Evolutionary conservation across 2,888 invertebrate species (phyloP), one percentile per base, ranked within the genome.

Genomic region (Dolomedes plantarius): DNA sequence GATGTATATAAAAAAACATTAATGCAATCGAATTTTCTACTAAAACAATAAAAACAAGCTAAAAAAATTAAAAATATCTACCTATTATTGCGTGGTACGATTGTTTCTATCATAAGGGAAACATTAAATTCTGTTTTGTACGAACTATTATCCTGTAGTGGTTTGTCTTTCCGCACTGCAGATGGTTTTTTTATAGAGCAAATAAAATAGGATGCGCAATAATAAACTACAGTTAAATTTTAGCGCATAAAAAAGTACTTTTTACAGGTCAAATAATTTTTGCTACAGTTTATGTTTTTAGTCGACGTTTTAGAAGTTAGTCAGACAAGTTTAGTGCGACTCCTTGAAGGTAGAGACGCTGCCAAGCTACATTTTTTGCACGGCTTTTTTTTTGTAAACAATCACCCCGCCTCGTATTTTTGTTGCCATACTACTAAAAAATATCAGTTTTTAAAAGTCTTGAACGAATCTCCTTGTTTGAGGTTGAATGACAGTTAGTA

Each of bases 321-420:
- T 1, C 5, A 3, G 23, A 56, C 19, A 23, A 23, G 23, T 56
- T 23, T 16, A 19, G 31, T 65, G 56, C 71, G 72, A 83, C 77
- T 72, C 67, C 67, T 73, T 41, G 41, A 41, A 62, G 23, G 36
- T 65, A 73, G 77, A 76, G 83, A 85, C 83, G 83, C 83, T 85
- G 77, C 83, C 83, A 85, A 85, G 83, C 83, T 85, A 77, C 83
- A 85, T 85, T 85, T 85, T 85, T 85, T 85, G 73, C 71, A 77
- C 50, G 83, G 76, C 39, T 39, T 85, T 85, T n/a, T n/a, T 83
- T 85, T 85, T 77, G 83, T 85, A 85, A 85, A 85, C 83, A 85
- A 85, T 85, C 83, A 77, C 83, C 77, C 73, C 77, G 72, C 82
- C 82, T 83, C 65, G n/a, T 31, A 23, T 27, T 50, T 65, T 31